Evolutionary conservation across 1,140 invertebrate species (phyloP).

Genomic region (Polypedilum vanderplanki): DNA sequence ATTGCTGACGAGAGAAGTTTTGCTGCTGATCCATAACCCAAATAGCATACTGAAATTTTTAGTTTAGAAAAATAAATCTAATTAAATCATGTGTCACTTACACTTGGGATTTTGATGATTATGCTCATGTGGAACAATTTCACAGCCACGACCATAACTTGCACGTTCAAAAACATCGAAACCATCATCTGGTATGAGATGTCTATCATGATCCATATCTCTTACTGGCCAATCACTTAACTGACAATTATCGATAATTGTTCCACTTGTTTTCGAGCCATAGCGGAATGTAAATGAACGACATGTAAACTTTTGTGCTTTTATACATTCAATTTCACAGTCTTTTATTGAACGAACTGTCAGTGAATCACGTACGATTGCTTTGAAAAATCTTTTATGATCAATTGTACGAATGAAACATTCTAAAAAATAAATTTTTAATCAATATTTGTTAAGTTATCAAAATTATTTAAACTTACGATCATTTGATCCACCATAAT

Average conservation of each 20-base stretch:
- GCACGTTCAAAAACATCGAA: constrained; percentile 70
- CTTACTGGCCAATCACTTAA: constrained; percentile 62
- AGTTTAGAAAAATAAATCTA: background rate
- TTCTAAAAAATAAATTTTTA: constrained; percentile 49
- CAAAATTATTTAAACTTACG: constrained; percentile 37
- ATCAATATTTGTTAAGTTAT: too few species aligned
- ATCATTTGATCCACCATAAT: constrained; percentile 34
- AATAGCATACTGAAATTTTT: constrained; percentile 57
- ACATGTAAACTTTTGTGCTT: constrained; percentile 61
- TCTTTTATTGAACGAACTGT: constrained; percentile 61
- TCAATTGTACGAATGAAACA: constrained; percentile 73
- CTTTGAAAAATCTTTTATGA: constrained; percentile 55
- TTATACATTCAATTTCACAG: constrained; percentile 66
- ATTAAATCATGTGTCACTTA: background rate
- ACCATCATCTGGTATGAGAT: constrained; percentile 52
- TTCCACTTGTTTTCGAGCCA: constrained; percentile 53
- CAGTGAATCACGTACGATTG: constrained; percentile 54
- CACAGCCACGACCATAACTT: constrained; percentile 70
- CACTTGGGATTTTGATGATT: constrained; percentile 40
- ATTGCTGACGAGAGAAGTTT: constrained; percentile 57
- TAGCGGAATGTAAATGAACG: constrained; percentile 69
- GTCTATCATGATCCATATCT: constrained; percentile 52
- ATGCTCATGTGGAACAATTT: constrained; percentile 50
- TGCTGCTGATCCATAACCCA: constrained; percentile 62
- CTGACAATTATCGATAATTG: constrained; percentile 60